Evolutionary conservation across 2,797 vertebrate genomes (phyloP), one percentile per base, ranked within the genome.

Genomic region (Phoebastria nigripes): DNA sequence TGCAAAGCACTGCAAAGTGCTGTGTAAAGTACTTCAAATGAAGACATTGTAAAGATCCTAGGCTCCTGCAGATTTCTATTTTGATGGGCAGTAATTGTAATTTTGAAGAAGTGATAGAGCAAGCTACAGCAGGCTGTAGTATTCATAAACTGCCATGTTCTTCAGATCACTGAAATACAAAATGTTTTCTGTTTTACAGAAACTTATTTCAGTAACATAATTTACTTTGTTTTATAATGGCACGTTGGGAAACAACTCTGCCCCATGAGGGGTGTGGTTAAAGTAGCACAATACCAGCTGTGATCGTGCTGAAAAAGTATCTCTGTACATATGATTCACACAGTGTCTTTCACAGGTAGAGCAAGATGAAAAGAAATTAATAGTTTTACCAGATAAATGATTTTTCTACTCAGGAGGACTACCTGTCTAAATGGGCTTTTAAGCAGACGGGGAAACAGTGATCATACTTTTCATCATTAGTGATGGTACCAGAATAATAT

Each of bases 371-470:
- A 90, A 72, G 31, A 90, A 94, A 82, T 69, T 59, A 88, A 42
- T 44, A 39, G 25, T 78, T 94, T 93, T 54, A 90, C 15, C 31
- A 90, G 25, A 35, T 37, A 95, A 89, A 17, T 52, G 46, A 76
- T 82, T 35, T 44, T 78, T 90, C 59, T 72, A 5, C 56, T 94
- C 17, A 37, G 46, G 12, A 79, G 77, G 41, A 44, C 82, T 82
- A 17, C 44, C 73, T 79, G 70, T 74, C 80, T 52, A 93, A 96
- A 81, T 59, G 35, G 63, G 13, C 29, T 95, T 94, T 96, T 87
- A 92, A 85, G 52, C 49, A 79, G 56, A 19, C 19, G 84, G 20
- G 61, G 63, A 77, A 70, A 54, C 24, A 61, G 12, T n/a, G 37
- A 58, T 76, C 44, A 52, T 51, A 42, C 16, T 93, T 93, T 41